phyloP scores from a whole-genome alignment of 1,140 invertebrate genomes.

The Microplitis demolitor region DNA sequence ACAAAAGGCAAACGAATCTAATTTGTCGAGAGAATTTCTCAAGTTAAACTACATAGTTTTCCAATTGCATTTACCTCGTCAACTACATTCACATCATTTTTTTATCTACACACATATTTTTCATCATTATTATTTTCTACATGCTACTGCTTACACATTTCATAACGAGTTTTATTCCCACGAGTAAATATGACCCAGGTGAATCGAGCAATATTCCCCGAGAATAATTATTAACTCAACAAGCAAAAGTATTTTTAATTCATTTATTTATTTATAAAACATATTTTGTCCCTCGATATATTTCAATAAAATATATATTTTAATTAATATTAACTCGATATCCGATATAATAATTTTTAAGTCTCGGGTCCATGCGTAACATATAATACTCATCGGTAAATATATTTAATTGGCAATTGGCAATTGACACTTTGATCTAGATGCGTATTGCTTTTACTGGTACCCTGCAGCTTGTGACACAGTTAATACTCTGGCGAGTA shows the following conservation, averaged over 20 bases:
- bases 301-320: too few species aligned
- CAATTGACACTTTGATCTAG: too few species aligned
- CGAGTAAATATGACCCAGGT: neutral
- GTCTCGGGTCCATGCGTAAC: too few species aligned
- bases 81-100: neutral
- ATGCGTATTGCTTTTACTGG: too few species aligned
- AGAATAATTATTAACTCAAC: neutral
- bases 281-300: too few species aligned
- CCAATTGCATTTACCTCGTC: neutral
- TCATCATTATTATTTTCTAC: neutral
- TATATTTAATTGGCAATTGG: too few species aligned
- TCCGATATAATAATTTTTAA: too few species aligned
- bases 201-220: neutral
- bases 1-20: conserved; percentile 16
- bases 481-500: too few species aligned
- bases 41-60: neutral
- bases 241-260: neutral
- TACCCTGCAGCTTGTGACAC: too few species aligned
- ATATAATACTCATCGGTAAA: too few species aligned
- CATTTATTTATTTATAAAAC: too few species aligned
- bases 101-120: neutral
- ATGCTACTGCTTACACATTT: neutral
- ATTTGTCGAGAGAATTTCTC: conserved; percentile 23
- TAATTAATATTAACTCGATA: too few species aligned
- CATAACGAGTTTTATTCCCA: conserved; percentile 12